Evolutionary conservation across 2,888 invertebrate genomes (phyloP).

Genomic region (Cetonia aurata): DNA sequence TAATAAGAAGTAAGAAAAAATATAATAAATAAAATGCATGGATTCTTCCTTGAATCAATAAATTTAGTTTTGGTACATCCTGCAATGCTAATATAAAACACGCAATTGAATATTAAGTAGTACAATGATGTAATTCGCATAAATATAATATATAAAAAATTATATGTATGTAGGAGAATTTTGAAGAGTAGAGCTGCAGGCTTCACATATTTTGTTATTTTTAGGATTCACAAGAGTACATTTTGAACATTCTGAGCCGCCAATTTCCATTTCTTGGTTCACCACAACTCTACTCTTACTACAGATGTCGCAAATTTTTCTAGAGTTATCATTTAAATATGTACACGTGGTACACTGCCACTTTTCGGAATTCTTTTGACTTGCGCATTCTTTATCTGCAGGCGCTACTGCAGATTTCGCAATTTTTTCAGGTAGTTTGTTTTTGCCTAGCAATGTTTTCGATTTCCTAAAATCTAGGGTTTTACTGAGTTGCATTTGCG

Average conservation of each 20-base stretch:
- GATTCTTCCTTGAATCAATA: not conserved
- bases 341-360: conserved; percentile 84
- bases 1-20: no score
- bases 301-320: conserved; percentile 81
- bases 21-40: no score
- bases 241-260: conserved; percentile 80
- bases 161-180: conserved; percentile 84
- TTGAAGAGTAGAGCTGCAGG: conserved; percentile 76
- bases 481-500: conserved; percentile 48
- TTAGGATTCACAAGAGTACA: conserved; percentile 83
- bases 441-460: conserved; percentile 29
- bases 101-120: conserved; percentile 4
- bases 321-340: conserved; percentile 71
- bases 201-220: conserved; percentile 75
- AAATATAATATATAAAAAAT: conserved; percentile 16
- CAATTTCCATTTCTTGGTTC: conserved; percentile 70
- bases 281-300: conserved; percentile 68
- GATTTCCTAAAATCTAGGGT: conserved; percentile 52
- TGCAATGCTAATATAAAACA: not conserved
- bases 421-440: conserved; percentile 13
- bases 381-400: conserved; percentile 32
- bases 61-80: not conserved
- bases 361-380: conserved; percentile 57
- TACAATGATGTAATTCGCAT: not conserved
- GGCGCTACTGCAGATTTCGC: conserved; percentile 10